Evolutionary conservation across 53 echinoderm and acorn worm species (phyloP).

Genomic region (Actinopyga echinites): DNA sequence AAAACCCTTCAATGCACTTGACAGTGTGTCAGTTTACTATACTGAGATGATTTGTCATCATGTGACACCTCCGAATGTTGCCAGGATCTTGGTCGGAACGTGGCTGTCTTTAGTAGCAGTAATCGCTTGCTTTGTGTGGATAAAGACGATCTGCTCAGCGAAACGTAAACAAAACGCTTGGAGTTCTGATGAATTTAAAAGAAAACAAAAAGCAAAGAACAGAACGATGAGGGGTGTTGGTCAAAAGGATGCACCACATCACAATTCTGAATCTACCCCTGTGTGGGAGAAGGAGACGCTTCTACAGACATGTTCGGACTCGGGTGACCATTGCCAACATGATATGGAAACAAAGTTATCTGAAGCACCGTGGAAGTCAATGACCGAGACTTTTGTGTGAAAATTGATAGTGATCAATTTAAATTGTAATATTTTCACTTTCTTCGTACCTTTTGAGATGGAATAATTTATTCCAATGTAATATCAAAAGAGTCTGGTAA

Average conservation of each 20-base stretch:
- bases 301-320: neutral
- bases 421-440: too few species aligned
- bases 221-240: neutral
- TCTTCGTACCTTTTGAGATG: too few species aligned
- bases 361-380: constrained; percentile 4
- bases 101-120: constrained; percentile 6
- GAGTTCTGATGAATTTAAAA: neutral
- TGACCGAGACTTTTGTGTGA: constrained; percentile 29
- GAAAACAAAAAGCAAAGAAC: neutral
- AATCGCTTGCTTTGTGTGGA: constrained; percentile 7
- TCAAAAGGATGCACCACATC: neutral
- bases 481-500: too few species aligned
- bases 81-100: neutral
- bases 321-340: neutral
- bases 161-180: neutral
- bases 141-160: constrained; percentile 17
- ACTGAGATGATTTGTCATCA: constrained; percentile 18
- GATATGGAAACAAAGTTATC: neutral
- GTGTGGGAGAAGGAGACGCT: constrained; percentile 10
- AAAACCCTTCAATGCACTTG: too few species aligned
- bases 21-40: neutral
- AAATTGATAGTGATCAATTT: neutral
- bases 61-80: constrained; percentile 1
- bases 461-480: too few species aligned
- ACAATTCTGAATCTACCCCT: neutral